phyloP scores from a whole-genome alignment of 1,140 invertebrate species.

The Drosophila lacteicornis region DNA sequence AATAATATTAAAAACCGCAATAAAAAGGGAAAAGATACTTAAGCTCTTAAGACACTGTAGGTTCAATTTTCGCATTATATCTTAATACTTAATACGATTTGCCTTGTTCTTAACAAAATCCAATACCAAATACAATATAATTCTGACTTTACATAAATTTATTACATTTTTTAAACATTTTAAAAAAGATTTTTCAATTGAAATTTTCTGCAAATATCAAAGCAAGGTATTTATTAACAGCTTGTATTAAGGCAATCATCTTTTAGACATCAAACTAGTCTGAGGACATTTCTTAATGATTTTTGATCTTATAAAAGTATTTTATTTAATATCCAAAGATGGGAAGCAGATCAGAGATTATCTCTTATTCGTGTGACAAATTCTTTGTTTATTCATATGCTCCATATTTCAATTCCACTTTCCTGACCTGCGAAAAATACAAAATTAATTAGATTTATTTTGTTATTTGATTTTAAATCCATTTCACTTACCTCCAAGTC shows the following conservation, averaged over 20 bases:
- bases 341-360: too few relatives aligned
- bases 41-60: too few relatives aligned
- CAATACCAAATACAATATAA: background rate
- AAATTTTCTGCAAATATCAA: too few relatives aligned
- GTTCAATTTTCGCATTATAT: background rate
- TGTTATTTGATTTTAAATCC: background rate
- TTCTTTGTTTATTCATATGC: background rate
- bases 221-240: too few relatives aligned
- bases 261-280: background rate
- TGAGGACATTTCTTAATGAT: background rate
- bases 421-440: background rate
- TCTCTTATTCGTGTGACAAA: background rate
- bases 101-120: too few relatives aligned
- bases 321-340: background rate
- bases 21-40: too few relatives aligned
- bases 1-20: too few relatives aligned
- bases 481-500: constrained; percentile 3
- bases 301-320: background rate
- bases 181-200: too few relatives aligned
- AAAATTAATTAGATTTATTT: constrained; percentile 2
- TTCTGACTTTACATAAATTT: background rate
- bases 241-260: background rate
- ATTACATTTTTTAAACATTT: too few relatives aligned
- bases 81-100: background rate
- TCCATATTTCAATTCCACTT: too few relatives aligned